phyloP scores from a whole-genome alignment of 2,113 vertebrate species.

The Sinocyclocheilus rhinocerous region DNA sequence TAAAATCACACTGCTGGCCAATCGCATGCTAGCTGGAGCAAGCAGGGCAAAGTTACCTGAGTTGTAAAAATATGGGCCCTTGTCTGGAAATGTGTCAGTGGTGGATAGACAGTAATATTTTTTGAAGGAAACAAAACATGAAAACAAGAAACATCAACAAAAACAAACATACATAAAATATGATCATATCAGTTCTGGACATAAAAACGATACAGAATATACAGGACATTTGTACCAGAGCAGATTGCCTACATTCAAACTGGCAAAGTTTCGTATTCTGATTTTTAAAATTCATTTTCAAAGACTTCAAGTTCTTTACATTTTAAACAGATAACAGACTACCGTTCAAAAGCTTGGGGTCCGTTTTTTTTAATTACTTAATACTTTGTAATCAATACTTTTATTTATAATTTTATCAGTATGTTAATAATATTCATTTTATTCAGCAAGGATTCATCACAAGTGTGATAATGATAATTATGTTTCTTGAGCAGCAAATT shows the following conservation, averaged over 20 bases:
- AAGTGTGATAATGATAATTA: too few relatives aligned
- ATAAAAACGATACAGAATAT: neutral
- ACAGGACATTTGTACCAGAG: neutral
- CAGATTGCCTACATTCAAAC: neutral
- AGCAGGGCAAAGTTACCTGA: slow-evolving; percentile 80
- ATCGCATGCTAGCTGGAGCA: slow-evolving; percentile 66
- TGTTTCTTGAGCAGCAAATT: neutral
- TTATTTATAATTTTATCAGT: too few relatives aligned
- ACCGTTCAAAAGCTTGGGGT: neutral
- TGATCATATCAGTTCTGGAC: neutral
- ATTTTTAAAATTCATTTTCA: neutral
- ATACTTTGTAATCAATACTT: too few relatives aligned
- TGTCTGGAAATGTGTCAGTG: slow-evolving; percentile 81
- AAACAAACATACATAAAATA: slow-evolving; percentile 31
- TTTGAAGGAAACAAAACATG: slow-evolving; percentile 47
- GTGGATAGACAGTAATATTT: slow-evolving; percentile 52
- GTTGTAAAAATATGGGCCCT: slow-evolving; percentile 84
- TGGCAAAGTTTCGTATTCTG: neutral
- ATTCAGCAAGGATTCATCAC: too few relatives aligned
- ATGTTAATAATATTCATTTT: too few relatives aligned
- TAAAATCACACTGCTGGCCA: neutral
- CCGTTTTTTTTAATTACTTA: neutral
- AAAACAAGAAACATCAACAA: slow-evolving; percentile 41
- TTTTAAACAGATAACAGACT: too few relatives aligned
- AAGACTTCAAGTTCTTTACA: too few relatives aligned